These are phyloP conservation scores for Ciconia boyciana DNA, from an alignment of 2,113 vertebrate species.

Conservation along the genomic window DNA sequence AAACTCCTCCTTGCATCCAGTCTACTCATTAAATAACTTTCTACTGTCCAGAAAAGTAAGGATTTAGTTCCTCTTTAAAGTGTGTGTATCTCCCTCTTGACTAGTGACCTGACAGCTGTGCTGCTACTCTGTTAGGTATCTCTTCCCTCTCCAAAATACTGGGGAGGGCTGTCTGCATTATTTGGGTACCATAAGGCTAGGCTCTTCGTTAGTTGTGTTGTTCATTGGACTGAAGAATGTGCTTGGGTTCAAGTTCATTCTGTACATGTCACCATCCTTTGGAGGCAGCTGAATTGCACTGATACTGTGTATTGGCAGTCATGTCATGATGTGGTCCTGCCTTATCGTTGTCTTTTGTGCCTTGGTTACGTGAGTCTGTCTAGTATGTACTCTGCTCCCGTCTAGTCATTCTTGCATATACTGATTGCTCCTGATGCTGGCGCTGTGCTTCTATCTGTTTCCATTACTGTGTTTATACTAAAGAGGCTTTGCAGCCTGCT, in stretches of 20 bases:
- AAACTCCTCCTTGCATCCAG: neutral
- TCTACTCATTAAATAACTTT: neutral
- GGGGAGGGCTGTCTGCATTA: neutral
- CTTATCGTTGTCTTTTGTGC: neutral
- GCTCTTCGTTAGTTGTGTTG: neutral
- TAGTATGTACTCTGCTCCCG: neutral
- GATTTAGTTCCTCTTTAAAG: neutral
- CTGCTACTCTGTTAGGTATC: neutral
- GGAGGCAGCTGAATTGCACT: neutral
- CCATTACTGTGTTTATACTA: neutral
- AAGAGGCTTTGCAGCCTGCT: neutral
- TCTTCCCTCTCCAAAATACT: neutral
- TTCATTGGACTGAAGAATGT: neutral
- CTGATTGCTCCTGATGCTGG: neutral
- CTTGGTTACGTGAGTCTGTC: neutral
- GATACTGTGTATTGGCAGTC: neutral
- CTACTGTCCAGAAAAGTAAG: neutral
- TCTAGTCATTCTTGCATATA: neutral
- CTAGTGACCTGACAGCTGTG: neutral
- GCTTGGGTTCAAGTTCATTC: neutral
- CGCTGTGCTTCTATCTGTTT: neutral
- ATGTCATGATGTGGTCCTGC: neutral
- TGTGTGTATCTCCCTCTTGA: neutral
- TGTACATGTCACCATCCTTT: neutral
- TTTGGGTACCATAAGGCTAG: neutral